These are phyloP conservation scores for Aurelia aurita DNA, from an alignment of 30 jellyfish, hydroid and myxozoan species.

Conservation along the genomic window DNA sequence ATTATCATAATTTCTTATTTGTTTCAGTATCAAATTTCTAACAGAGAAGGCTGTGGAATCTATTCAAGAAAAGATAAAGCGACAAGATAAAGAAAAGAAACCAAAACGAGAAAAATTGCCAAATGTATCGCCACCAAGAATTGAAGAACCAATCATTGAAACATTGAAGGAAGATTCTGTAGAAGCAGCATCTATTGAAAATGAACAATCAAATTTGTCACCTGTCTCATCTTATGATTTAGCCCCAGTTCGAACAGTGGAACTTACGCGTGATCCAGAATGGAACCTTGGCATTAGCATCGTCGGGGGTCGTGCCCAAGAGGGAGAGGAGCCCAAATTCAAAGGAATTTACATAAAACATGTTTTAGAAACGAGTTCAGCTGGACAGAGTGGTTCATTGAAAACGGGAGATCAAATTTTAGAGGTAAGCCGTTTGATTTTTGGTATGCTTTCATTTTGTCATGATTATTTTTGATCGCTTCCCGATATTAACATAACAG, in stretches of 20 bases:
- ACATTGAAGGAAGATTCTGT: not conserved
- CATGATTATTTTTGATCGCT: no score
- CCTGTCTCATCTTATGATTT: slow-evolving; percentile 32
- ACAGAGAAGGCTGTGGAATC: slow-evolving; percentile 14
- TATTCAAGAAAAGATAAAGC: not conserved
- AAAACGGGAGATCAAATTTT: slow-evolving; percentile 91
- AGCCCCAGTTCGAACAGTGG: slow-evolving; percentile 76
- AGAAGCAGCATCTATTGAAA: no score
- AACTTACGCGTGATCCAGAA: slow-evolving; percentile 78
- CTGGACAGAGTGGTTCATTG: slow-evolving; percentile 81
- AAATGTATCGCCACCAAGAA: not conserved
- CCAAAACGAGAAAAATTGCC: not conserved
- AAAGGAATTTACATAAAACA: slow-evolving; percentile 90
- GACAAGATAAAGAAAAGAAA: not conserved
- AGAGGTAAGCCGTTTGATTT: slow-evolving; percentile 59
- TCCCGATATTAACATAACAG: no score
- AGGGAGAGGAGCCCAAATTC: slow-evolving; percentile 73
- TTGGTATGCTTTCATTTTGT: no score
- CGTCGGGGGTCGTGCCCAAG: slow-evolving; percentile 91
- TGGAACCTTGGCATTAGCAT: slow-evolving; percentile 90
- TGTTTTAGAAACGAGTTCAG: slow-evolving; percentile 89
- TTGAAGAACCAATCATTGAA: not conserved
- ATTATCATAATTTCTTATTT: not conserved
- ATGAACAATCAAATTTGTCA: not conserved
- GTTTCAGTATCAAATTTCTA: slow-evolving; percentile 17